phyloP scores from a whole-genome alignment of 2,888 invertebrate genomes.

The Marasmarcha lunaedactyla region DNA sequence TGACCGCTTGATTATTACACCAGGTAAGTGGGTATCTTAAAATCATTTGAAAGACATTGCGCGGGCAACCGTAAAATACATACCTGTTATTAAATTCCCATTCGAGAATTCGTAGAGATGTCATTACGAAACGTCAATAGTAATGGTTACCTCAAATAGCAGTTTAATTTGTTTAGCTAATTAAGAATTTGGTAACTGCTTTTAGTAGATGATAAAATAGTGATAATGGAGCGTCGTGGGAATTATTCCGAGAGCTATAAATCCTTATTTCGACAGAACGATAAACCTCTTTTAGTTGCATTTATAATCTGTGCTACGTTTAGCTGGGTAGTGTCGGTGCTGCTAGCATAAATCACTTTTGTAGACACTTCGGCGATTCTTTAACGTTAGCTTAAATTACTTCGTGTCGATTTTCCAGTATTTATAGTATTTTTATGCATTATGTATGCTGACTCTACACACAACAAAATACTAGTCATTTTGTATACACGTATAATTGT shows the following conservation, averaged over 20 bases:
- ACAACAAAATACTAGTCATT: too few relatives aligned
- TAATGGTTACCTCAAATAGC: not conserved
- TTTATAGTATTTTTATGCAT: too few relatives aligned
- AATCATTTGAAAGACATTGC: slow-evolving; percentile 16
- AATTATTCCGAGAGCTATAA: not conserved
- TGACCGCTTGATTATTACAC: slow-evolving; percentile 24
- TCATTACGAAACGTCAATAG: not conserved
- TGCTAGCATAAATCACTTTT: too few relatives aligned
- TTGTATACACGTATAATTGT: too few relatives aligned
- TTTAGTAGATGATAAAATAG: not conserved
- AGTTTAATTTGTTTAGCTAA: not conserved
- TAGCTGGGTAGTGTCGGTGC: too few relatives aligned
- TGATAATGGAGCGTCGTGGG: not conserved
- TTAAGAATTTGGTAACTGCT: not conserved
- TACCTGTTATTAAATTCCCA: slow-evolving; percentile 9
- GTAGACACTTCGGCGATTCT: too few relatives aligned
- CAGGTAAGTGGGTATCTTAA: slow-evolving; percentile 18
- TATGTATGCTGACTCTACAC: too few relatives aligned
- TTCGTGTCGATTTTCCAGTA: too few relatives aligned
- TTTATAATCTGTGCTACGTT: too few relatives aligned
- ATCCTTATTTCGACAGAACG: too few relatives aligned
- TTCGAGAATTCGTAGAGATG: not conserved
- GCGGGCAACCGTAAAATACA: slow-evolving; percentile 11
- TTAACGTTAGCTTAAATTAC: too few relatives aligned
- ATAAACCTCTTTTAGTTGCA: too few relatives aligned